A percentile compares a stretch with the other conserved stretches of the same genome.
These are phyloP conservation scores for Oscheius sp. DNA, from an alignment of 2,888 invertebrate species.

Conservation along the genomic window DNA sequence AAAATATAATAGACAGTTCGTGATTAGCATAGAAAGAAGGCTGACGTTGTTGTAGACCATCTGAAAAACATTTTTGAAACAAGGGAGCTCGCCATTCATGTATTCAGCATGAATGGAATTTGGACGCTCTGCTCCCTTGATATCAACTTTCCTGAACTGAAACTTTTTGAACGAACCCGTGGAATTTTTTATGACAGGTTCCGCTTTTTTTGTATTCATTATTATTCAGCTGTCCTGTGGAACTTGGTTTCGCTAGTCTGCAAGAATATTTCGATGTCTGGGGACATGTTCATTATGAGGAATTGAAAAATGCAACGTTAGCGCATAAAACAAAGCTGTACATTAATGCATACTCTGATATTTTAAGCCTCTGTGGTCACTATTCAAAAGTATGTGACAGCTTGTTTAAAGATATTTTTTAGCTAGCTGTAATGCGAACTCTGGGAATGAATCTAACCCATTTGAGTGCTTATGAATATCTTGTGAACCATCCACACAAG, in stretches of 20 bases:
- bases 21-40: background rate
- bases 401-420: background rate
- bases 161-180: background rate
- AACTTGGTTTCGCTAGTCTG: background rate
- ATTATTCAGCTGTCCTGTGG: conserved; percentile 5
- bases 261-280: conserved; percentile 5
- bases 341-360: background rate
- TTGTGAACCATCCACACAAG: background rate
- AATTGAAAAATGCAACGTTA: background rate
- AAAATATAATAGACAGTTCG: background rate
- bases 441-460: background rate
- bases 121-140: conserved; percentile 5
- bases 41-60: background rate
- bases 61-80: background rate
- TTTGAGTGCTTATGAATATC: conserved; percentile 3
- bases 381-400: background rate
- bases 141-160: conserved; percentile 4
- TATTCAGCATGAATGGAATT: conserved; percentile 20
- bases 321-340: background rate
- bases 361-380: background rate
- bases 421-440: background rate
- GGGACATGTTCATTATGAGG: background rate
- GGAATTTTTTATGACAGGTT: conserved; percentile 22
- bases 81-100: background rate
- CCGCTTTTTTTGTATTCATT: background rate